These are phyloP conservation scores for Gymnorhina tibicen DNA, from an alignment of 2,113 vertebrate genomes.

Conservation along the genomic window DNA sequence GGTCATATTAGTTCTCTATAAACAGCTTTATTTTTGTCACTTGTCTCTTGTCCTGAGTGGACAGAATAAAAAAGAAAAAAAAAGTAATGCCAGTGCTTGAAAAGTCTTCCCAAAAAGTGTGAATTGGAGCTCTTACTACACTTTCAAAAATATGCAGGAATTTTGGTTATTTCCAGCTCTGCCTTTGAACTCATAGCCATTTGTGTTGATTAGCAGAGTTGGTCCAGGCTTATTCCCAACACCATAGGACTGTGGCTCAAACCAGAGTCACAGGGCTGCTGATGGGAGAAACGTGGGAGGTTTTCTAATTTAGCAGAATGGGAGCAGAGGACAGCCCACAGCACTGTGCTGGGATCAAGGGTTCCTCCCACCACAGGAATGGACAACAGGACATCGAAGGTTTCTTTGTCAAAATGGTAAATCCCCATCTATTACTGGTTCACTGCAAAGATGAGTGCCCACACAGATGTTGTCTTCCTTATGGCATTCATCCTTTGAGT, in stretches of 20 bases:
- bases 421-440: background rate
- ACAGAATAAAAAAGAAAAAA: background rate
- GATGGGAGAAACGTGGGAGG: fast-evolving
- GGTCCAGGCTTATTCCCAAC: background rate
- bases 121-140: background rate
- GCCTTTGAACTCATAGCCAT: background rate
- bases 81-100: background rate
- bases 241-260: background rate
- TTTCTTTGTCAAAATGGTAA: background rate
- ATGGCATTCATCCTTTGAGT: background rate
- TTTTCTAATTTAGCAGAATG: background rate
- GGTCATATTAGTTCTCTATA: background rate
- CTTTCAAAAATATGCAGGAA: background rate
- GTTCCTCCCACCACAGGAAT: background rate
- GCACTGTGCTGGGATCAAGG: background rate
- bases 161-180: background rate
- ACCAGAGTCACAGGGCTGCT: background rate
- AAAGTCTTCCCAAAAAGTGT: background rate
- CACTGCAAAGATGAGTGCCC: background rate
- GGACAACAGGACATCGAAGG: background rate
- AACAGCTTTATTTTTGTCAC: background rate
- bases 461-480: background rate
- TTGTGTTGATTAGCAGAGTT: fast-evolving
- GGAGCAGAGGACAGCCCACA: background rate
- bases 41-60: background rate